phyloP scores from a whole-genome alignment of 1,140 invertebrate species.

The Copidosoma floridanum region DNA sequence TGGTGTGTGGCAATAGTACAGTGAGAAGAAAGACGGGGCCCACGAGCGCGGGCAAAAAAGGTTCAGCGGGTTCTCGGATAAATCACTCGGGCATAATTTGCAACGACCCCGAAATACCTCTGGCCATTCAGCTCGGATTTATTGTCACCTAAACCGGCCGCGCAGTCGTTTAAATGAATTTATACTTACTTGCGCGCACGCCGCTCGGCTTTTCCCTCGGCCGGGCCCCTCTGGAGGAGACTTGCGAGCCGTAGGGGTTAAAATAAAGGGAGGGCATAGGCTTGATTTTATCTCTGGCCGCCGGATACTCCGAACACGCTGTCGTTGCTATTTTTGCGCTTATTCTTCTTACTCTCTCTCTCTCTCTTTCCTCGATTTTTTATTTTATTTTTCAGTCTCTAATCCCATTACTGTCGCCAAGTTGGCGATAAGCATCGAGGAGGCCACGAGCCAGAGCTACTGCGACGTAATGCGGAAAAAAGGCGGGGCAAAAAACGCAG shows the following conservation, averaged over 20 bases:
- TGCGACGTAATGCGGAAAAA: background rate
- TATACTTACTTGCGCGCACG: constrained; percentile 26
- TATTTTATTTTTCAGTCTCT: constrained; percentile 22
- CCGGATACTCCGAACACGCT: too few relatives aligned
- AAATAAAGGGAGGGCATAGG: too few relatives aligned
- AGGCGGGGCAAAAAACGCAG: background rate
- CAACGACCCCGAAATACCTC: constrained; percentile 39
- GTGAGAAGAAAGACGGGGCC: too few relatives aligned
- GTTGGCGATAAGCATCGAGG: constrained; percentile 11
- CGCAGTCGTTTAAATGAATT: constrained; percentile 41
- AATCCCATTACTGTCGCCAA: constrained; percentile 4
- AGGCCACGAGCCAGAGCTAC: background rate
- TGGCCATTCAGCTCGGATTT: constrained; percentile 35
- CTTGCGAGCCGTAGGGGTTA: too few relatives aligned
- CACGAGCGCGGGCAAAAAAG: too few relatives aligned
- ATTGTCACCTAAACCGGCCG: constrained; percentile 33
- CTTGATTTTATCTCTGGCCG: too few relatives aligned
- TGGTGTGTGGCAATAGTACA: too few relatives aligned
- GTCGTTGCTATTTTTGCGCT: too few relatives aligned
- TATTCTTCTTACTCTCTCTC: too few relatives aligned
- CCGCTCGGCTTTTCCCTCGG: background rate
- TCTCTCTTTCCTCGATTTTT: too few relatives aligned
- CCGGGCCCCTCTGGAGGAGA: too few relatives aligned
- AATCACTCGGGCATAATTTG: constrained; percentile 34
- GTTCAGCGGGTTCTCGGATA: constrained; percentile 31